Evolutionary conservation across 2,797 vertebrate genomes (phyloP).

Genomic region (Xenentodon cancila): DNA sequence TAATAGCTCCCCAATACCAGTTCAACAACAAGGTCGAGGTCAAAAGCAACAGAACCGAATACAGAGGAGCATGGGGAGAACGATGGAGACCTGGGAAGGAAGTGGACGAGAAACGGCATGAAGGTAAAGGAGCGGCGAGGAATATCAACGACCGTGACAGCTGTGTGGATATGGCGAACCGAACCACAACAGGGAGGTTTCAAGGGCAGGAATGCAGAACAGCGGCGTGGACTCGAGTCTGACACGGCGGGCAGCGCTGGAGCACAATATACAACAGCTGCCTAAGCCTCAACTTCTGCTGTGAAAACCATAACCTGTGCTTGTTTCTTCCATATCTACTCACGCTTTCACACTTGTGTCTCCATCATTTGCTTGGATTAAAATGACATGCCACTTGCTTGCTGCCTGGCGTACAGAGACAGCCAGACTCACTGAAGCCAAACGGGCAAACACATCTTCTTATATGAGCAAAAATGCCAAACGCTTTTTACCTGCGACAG

Average conservation of each 20-base stretch:
- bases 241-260: slow-evolving; percentile 37
- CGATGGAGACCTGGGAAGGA: slow-evolving; percentile 34
- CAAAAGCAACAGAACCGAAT: slow-evolving; percentile 45
- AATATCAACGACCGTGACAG: slow-evolving; percentile 77
- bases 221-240: slow-evolving; percentile 51
- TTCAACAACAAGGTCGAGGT: slow-evolving; percentile 49
- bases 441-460: not conserved
- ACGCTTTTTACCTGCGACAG: slow-evolving; percentile 92
- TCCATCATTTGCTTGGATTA: slow-evolving; percentile 36
- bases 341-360: slow-evolving; percentile 10
- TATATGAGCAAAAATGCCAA: not conserved
- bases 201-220: slow-evolving; percentile 80
- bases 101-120: slow-evolving; percentile 9
- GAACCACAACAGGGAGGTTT: slow-evolving; percentile 68
- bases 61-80: slow-evolving; percentile 18
- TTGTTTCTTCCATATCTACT: slow-evolving; percentile 21
- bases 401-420: not conserved
- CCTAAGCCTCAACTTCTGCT: slow-evolving; percentile 52
- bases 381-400: slow-evolving; percentile 49
- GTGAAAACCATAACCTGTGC: slow-evolving; percentile 41
- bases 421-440: no score
- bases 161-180: slow-evolving; percentile 71
- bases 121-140: slow-evolving; percentile 28
- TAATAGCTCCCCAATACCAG: slow-evolving; percentile 8
- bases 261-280: slow-evolving; percentile 72